A percentile compares a stretch with the other conserved stretches of the same genome.
Evolutionary conservation across 2,113 vertebrate species (phyloP).

Genomic region (Leucoraja erinaceus): DNA sequence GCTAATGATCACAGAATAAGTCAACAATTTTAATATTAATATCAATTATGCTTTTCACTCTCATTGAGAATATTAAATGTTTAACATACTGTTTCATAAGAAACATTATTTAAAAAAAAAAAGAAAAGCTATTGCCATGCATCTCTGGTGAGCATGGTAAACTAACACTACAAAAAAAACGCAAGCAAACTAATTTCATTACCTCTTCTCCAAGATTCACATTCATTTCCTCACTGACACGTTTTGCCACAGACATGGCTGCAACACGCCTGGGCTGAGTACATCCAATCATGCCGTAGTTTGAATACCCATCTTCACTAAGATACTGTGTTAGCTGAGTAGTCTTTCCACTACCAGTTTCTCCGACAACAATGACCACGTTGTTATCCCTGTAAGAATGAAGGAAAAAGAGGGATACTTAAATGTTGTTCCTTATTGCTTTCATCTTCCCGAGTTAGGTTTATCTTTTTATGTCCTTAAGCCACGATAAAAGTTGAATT

Average conservation of each 20-base stretch:
- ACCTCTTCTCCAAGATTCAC: slow-evolving; percentile 90
- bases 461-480: neutral
- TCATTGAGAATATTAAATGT: neutral
- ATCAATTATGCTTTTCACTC: neutral
- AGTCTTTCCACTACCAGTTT: slow-evolving; percentile 95
- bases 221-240: slow-evolving; percentile 91
- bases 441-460: neutral
- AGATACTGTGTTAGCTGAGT: slow-evolving; percentile 96
- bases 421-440: neutral
- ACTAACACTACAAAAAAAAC: neutral
- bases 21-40: neutral
- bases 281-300: slow-evolving; percentile 95
- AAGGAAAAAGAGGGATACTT: neutral
- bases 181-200: slow-evolving; percentile 45
- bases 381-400: slow-evolving; percentile 79
- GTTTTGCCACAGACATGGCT: slow-evolving; percentile 94
- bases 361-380: slow-evolving; percentile 95
- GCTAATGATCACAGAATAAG: neutral
- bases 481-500: neutral
- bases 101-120: neutral
- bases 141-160: neutral
- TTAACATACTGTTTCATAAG: neutral
- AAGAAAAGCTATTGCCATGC: neutral
- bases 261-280: slow-evolving; percentile 93
- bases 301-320: slow-evolving; percentile 91